These are phyloP conservation scores for Lucifuga dentata DNA, from an alignment of 2,113 vertebrate genomes.

Conservation along the genomic window DNA sequence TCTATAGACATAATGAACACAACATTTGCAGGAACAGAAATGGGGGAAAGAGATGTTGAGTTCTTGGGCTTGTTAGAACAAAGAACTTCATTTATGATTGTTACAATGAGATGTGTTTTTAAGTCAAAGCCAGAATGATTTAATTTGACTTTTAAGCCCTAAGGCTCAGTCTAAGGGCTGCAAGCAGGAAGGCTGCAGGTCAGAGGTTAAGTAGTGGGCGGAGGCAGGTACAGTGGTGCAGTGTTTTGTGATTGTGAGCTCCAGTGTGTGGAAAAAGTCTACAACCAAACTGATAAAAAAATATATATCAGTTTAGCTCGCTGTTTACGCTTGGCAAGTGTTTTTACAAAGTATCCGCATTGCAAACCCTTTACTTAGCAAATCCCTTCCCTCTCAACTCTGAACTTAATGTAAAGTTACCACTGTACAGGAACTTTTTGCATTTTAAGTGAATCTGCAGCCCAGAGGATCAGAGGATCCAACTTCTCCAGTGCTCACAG, in stretches of 20 bases:
- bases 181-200: slow-evolving; percentile 16
- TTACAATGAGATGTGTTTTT: slow-evolving; percentile 67
- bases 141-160: slow-evolving; percentile 64
- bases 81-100: slow-evolving; percentile 72
- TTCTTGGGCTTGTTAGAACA: slow-evolving; percentile 47
- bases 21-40: slow-evolving; percentile 51
- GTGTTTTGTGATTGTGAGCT: slow-evolving; percentile 18
- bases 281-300: slow-evolving; percentile 42
- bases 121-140: slow-evolving; percentile 52
- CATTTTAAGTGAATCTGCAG: slow-evolving; percentile 60
- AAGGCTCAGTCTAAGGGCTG: slow-evolving; percentile 42
- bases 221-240: slow-evolving; percentile 14
- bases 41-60: slow-evolving; percentile 47
- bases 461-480: slow-evolving; percentile 51
- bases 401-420: slow-evolving; percentile 34
- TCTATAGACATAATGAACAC: slow-evolving; percentile 46
- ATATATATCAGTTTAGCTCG: slow-evolving; percentile 1
- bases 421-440: slow-evolving; percentile 29
- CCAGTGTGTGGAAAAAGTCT: slow-evolving; percentile 37
- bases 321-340: slow-evolving; percentile 2
- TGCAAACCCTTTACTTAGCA: slow-evolving; percentile 25
- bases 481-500: slow-evolving; percentile 52
- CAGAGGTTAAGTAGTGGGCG: slow-evolving; percentile 17
- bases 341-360: not conserved
- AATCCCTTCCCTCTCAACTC: slow-evolving; percentile 29